These are phyloP conservation scores for Acrobasis repandana DNA, from an alignment of 2,888 invertebrate genomes.

Conservation along the genomic window DNA sequence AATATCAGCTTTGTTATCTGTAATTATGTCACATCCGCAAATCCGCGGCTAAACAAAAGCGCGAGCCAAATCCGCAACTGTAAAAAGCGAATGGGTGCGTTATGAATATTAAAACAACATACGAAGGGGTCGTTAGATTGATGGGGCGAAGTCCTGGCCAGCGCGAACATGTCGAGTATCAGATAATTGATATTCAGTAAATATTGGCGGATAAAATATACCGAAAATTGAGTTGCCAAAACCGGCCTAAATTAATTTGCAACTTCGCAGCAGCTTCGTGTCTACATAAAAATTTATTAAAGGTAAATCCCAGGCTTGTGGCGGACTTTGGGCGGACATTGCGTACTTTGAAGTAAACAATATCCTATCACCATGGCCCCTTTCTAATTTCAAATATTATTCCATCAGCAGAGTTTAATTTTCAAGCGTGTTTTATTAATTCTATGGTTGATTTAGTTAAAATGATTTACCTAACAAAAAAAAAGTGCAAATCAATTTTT, in stretches of 20 bases:
- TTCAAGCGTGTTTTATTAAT: background rate
- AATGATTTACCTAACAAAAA: too few species aligned
- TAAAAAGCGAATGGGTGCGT: constrained; percentile 26
- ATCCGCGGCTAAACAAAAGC: constrained; percentile 11
- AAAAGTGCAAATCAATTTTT: too few species aligned
- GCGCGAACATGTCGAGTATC: constrained; percentile 42
- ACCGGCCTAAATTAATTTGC: constrained; percentile 79
- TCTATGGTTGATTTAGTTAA: too few species aligned
- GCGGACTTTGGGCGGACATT: constrained; percentile 36
- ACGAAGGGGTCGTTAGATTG: constrained; percentile 57
- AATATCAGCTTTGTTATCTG: constrained; percentile 7
- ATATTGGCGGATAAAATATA: constrained; percentile 80
- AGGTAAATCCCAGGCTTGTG: constrained; percentile 55
- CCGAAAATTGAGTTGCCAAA: constrained; percentile 78
- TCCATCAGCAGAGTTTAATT: background rate
- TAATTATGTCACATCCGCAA: constrained; percentile 17
- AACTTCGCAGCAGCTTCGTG: constrained; percentile 75
- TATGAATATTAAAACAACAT: constrained; percentile 41
- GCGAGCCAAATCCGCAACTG: constrained; percentile 7
- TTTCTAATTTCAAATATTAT: background rate
- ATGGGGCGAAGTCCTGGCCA: constrained; percentile 45
- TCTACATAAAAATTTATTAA: constrained; percentile 70
- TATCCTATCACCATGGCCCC: constrained; percentile 21
- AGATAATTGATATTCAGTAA: constrained; percentile 80
- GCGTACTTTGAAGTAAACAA: constrained; percentile 38